Base-by-base conservation (phyloP, 2,797 vertebrate genomes). In the Eulemur rubriventer region DNA sequence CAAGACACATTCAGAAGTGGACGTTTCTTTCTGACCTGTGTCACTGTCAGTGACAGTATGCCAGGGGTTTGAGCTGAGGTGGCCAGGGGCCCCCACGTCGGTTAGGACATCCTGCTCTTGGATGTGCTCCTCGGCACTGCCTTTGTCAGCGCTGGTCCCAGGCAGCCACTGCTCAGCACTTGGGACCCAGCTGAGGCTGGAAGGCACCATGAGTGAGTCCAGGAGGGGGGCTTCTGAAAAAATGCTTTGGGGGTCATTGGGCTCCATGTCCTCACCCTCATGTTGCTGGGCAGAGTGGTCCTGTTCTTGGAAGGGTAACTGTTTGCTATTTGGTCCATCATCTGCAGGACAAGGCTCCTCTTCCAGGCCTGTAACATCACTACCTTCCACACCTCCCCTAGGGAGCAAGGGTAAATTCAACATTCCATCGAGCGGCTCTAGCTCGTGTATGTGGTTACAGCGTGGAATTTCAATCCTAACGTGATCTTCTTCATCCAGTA, bases 401-500 rank as follows among this genome's bases (percentile, higher is more conserved):
- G 89, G 76, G 11, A 80, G 17, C 6, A 80, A 38, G 80, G 94
- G 93, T 16, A 96, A 76, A 16, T 28, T 10, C 85, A 63, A 55
- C 2, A 4, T 59, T 43, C 81, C 69, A 8, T 24, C 0, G 33
- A 73, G 92, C 1, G 0, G 41, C 86, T 93, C 0, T 46, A 5
- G 33, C 80, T 88, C 96, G 43, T 52, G 94, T 5, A 93, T 57
- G 48, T 52, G 57, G 26, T 48, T 50, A 3, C 86, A 65, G 7
- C n/a, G 95, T 35, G 96, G 98, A 20, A 93, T 4, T 72, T 96
- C 95, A 52, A 46, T 6, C 24, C 46, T 70, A 48, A 76, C 43
- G 50, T 83, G 63, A 4, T 67, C 92, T 16, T 97, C 98, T 72
- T 97, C 96, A 1, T 70, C 96, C 14, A 96, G 67, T 0, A 94